A percentile compares a stretch with the other conserved stretches of the same genome.
phyloP scores from a whole-genome alignment of 2,888 invertebrate species.

The Hirtodrosophila confusa region DNA sequence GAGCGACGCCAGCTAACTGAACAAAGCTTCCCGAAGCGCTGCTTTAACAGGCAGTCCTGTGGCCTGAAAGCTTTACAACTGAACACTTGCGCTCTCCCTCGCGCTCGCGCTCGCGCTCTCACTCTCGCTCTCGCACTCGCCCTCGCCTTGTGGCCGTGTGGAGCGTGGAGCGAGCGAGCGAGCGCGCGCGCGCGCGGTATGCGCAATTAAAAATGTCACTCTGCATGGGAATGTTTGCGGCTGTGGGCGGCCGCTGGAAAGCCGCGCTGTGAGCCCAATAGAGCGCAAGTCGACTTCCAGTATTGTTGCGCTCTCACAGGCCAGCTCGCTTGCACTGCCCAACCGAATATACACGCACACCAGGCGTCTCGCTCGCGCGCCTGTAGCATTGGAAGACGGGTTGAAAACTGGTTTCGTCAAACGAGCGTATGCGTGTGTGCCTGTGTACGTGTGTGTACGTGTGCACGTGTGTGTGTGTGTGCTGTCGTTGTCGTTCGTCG shows the following conservation, averaged over 20 bases:
- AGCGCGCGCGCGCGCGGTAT: constrained; percentile 49
- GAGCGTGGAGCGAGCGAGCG: constrained; percentile 1
- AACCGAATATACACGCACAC: constrained; percentile 2
- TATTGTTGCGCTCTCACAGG: constrained; percentile 43
- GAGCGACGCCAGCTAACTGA: constrained; percentile 73
- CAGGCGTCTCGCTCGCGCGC: constrained; percentile 45
- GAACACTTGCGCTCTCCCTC: constrained; percentile 14
- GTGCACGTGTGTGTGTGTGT: constrained; percentile 14
- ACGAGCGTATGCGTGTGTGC: constrained; percentile 12
- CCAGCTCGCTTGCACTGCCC: constrained; percentile 35
- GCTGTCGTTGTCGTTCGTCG: constrained; percentile 43
- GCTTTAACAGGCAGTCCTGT: constrained; percentile 19
- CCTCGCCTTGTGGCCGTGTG: constrained; percentile 2
- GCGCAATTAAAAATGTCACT: constrained; percentile 81
- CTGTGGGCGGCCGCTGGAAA: constrained; percentile 82
- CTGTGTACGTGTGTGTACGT: constrained; percentile 17
- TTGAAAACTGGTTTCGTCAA: constrained; percentile 69
- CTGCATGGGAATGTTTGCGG: constrained; percentile 67
- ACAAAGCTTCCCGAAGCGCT: constrained; percentile 63
- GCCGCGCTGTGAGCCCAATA: constrained; percentile 63
- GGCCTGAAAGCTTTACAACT: constrained; percentile 23
- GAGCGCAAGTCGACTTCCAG: constrained; percentile 79
- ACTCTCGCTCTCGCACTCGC: constrained; percentile 33
- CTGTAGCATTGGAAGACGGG: constrained; percentile 59
- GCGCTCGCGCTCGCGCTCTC: constrained; percentile 50